These are phyloP conservation scores for Neoseiulus cucumeris DNA, from an alignment of 1,140 invertebrate species.

Conservation along the genomic window DNA sequence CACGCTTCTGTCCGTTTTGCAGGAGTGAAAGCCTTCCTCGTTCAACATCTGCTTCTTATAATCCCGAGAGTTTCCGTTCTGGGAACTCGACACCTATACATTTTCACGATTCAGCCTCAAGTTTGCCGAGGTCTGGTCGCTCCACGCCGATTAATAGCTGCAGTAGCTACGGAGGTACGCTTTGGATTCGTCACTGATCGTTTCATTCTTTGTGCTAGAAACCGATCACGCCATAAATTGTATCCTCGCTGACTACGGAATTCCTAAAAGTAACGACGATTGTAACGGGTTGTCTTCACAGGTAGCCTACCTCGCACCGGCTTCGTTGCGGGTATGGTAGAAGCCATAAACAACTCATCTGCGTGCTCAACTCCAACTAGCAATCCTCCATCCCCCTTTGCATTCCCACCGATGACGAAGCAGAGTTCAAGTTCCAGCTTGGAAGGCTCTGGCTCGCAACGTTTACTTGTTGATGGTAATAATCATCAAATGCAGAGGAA, in stretches of 20 bases:
- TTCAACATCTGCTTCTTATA: background rate
- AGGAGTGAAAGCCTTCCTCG: constrained; percentile 1
- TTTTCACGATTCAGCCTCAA: background rate
- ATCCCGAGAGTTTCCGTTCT: background rate
- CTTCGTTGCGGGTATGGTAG: background rate
- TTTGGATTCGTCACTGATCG: background rate
- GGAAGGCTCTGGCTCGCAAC: background rate
- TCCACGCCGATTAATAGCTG: background rate
- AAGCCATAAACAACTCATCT: background rate
- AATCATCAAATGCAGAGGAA: background rate
- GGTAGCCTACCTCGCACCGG: background rate
- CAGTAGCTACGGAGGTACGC: background rate
- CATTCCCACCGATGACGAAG: background rate
- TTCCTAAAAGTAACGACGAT: background rate
- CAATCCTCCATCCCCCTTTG: background rate
- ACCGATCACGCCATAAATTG: background rate
- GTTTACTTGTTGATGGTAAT: background rate
- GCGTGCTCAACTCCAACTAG: background rate
- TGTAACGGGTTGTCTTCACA: background rate
- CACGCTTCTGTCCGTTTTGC: background rate
- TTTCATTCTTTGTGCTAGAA: background rate
- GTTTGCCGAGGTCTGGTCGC: background rate
- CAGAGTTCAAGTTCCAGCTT: background rate
- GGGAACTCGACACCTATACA: background rate
- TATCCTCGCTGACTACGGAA: background rate